A percentile compares a stretch with the other conserved stretches of the same genome.
Conservation (phyloP, 1,140 invertebrate species). For the Drosophila persimilis region DNA sequence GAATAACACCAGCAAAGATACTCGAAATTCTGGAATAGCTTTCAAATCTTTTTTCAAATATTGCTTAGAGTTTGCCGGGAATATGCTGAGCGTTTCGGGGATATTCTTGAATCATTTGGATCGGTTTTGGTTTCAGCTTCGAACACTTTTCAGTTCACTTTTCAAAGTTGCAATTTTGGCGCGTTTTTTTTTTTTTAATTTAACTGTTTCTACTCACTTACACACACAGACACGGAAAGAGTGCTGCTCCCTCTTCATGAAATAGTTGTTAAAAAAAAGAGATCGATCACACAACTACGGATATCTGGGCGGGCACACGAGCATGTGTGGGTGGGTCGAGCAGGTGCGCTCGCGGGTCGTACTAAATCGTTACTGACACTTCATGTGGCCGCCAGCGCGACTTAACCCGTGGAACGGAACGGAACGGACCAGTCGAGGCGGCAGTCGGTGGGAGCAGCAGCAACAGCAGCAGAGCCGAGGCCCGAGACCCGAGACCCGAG, state of each 20-base stretch:
- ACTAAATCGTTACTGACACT: slow-evolving; percentile 78
- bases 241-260: neutral
- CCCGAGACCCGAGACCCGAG: slow-evolving; percentile 16
- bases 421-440: slow-evolving; percentile 2
- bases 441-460: no score
- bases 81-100: neutral
- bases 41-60: neutral
- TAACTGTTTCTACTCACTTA: neutral
- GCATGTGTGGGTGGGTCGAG: slow-evolving; percentile 19
- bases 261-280: neutral
- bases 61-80: neutral
- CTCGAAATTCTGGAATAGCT: neutral
- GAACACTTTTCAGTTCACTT: neutral
- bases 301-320: slow-evolving; percentile 13
- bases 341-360: slow-evolving; percentile 67
- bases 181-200: slow-evolving; percentile 6
- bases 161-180: slow-evolving; percentile 2
- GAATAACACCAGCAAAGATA: neutral
- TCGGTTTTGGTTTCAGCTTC: neutral
- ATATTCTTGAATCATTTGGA: neutral
- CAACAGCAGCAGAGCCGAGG: neutral
- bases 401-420: slow-evolving; percentile 53
- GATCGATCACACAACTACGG: neutral
- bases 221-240: slow-evolving; percentile 3
- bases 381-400: slow-evolving; percentile 68